A percentile compares a stretch with the other conserved stretches of the same genome.
phyloP scores from a whole-genome alignment of 1,140 invertebrate genomes.

The Zaprionus ghesquierei region DNA sequence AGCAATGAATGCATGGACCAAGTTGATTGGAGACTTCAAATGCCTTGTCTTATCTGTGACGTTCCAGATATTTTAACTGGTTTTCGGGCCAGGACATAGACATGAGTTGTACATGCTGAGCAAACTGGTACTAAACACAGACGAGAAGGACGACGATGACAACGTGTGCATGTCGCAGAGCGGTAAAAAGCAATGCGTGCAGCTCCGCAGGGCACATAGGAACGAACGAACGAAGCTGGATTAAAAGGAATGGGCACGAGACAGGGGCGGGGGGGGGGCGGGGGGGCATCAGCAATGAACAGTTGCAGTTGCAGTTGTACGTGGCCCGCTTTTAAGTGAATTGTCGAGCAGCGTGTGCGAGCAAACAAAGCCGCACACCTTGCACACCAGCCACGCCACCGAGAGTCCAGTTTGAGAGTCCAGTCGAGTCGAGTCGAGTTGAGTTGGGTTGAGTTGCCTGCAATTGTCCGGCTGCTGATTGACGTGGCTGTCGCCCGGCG shows the following conservation, averaged over 20 bases:
- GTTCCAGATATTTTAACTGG: not conserved
- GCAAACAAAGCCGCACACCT: conserved; percentile 57
- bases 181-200: conserved; percentile 27
- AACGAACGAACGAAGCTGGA: not conserved
- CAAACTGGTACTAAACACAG: conserved; percentile 29
- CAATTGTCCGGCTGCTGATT: conserved; percentile 32
- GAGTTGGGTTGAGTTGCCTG: not conserved
- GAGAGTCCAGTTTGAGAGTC: not conserved
- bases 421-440: not conserved
- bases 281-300: not conserved
- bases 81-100: not conserved
- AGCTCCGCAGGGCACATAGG: not conserved
- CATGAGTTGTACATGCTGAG: conserved; percentile 21
- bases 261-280: no score
- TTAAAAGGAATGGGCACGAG: not conserved
- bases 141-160: no score
- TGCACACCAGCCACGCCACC: not conserved
- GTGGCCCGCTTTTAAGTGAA: conserved; percentile 62
- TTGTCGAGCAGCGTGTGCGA: conserved; percentile 47
- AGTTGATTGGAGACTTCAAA: not conserved
- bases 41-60: not conserved
- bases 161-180: conserved; percentile 29
- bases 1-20: not conserved
- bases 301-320: conserved; percentile 20
- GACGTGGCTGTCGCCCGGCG: conserved; percentile 20